Conservation (phyloP, 2,888 invertebrate genomes). For the Eilema griseolum region DNA sequence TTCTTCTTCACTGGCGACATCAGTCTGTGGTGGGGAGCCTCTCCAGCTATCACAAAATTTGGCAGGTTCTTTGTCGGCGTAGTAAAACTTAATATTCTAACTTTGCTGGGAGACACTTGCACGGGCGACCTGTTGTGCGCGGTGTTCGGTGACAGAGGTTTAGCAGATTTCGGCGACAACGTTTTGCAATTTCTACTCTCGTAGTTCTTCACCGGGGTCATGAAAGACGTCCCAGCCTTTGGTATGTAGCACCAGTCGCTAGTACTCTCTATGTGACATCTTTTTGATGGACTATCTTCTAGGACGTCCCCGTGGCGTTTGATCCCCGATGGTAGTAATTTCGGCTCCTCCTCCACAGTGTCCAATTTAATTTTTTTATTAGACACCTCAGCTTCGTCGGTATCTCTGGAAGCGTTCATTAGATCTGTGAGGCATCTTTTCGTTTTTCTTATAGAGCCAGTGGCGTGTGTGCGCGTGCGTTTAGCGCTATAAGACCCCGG, state of each 20-base stretch:
- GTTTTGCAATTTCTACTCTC: slow-evolving; percentile 60
- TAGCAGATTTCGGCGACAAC: slow-evolving; percentile 66
- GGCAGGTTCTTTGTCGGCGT: slow-evolving; percentile 92
- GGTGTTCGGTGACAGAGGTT: slow-evolving; percentile 54
- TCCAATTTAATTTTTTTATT: slow-evolving; percentile 65
- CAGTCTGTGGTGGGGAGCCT: slow-evolving; percentile 91
- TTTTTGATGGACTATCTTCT: slow-evolving; percentile 48
- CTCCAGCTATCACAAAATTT: slow-evolving; percentile 91
- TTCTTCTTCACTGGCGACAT: slow-evolving; percentile 90
- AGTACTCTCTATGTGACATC: slow-evolving; percentile 40
- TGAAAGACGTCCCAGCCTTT: slow-evolving; percentile 67
- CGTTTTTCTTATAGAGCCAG: slow-evolving; percentile 54
- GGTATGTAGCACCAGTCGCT: slow-evolving; percentile 65
- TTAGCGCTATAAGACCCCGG: slow-evolving; percentile 58
- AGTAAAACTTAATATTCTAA: slow-evolving; percentile 60
- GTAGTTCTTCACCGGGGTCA: slow-evolving; percentile 74
- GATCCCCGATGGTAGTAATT: slow-evolving; percentile 57
- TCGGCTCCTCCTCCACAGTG: slow-evolving; percentile 45
- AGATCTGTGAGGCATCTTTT: slow-evolving; percentile 79
- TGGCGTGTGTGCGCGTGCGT: slow-evolving; percentile 45
- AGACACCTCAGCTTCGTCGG: slow-evolving; percentile 56
- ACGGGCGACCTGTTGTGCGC: slow-evolving; percentile 54
- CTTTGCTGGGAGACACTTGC: slow-evolving; percentile 60
- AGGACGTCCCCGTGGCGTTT: slow-evolving; percentile 69
- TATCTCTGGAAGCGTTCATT: slow-evolving; percentile 67